These are phyloP conservation scores for Agrochola macilenta DNA, from an alignment of 2,888 invertebrate genomes.

Conservation along the genomic window DNA sequence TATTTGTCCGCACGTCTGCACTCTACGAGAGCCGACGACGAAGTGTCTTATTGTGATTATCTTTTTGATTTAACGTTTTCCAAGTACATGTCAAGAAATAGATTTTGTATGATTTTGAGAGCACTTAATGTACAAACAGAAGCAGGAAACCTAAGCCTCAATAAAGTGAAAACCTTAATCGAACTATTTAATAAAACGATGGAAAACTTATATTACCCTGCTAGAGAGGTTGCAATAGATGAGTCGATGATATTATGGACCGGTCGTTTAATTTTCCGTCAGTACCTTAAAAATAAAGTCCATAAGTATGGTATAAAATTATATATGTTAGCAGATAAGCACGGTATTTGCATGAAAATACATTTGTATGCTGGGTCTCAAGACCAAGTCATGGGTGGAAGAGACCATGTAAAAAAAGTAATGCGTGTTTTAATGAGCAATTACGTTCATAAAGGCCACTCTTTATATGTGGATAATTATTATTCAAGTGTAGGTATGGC, in stretches of 20 bases:
- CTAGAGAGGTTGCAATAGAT: constrained; percentile 26
- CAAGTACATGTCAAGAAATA: constrained; percentile 4
- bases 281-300: constrained; percentile 16
- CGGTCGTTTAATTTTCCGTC: constrained; percentile 16
- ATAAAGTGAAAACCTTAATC: constrained; percentile 26
- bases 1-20: too few relatives aligned
- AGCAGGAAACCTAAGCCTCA: constrained; percentile 19
- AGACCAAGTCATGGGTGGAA: constrained; percentile 4
- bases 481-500: constrained; percentile 52
- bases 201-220: constrained; percentile 29
- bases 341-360: constrained; percentile 32
- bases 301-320: constrained; percentile 16
- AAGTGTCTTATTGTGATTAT: too few relatives aligned
- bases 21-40: too few relatives aligned
- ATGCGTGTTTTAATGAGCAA: constrained; percentile 34
- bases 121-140: constrained; percentile 23
- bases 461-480: constrained; percentile 49
- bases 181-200: constrained; percentile 38
- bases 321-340: constrained; percentile 22
- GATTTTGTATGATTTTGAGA: constrained; percentile 22
- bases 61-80: constrained; percentile 24
- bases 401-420: constrained; percentile 41
- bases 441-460: constrained; percentile 46
- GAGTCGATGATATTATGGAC: constrained; percentile 34
- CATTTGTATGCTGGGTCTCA: too few relatives aligned